Evolutionary conservation across 2,888 invertebrate species (phyloP).

Genomic region (Cephus sareptanus): DNA sequence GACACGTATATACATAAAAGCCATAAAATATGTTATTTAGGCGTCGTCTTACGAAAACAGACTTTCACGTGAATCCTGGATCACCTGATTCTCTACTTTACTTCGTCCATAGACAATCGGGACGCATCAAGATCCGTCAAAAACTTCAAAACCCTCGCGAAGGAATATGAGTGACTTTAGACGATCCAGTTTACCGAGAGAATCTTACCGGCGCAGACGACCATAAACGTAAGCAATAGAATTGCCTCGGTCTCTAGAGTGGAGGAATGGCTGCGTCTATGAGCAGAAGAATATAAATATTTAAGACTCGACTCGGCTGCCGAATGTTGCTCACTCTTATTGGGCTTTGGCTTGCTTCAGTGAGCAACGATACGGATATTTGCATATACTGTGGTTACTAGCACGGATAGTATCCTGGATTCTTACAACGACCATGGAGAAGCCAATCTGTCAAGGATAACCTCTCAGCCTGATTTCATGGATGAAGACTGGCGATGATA

Average conservation of each 20-base stretch:
- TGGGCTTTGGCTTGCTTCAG: conserved; percentile 28
- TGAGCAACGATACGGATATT: conserved; percentile 43
- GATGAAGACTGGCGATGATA: background rate
- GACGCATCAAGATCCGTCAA: background rate
- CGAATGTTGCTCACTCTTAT: background rate
- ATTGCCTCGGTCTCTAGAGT: background rate
- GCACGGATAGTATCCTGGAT: background rate
- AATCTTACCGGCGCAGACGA: background rate
- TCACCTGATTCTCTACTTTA: background rate
- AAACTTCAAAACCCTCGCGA: background rate
- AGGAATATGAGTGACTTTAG: background rate
- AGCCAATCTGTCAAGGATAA: background rate
- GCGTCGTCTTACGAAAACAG: conserved; percentile 10
- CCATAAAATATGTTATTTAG: conserved; percentile 8
- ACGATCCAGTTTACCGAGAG: background rate
- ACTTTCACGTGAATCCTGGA: background rate
- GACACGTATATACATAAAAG: conserved; percentile 1
- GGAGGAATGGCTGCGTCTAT: background rate
- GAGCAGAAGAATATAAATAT: background rate
- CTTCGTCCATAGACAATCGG: background rate
- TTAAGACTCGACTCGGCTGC: background rate
- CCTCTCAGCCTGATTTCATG: background rate
- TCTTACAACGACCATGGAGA: background rate
- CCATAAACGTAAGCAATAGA: background rate
- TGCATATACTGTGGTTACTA: conserved; percentile 26